These are phyloP conservation scores for human (Homo sapiens) DNA, from an alignment of 2,113 vertebrate genomes.

Conservation along the genomic window DNA sequence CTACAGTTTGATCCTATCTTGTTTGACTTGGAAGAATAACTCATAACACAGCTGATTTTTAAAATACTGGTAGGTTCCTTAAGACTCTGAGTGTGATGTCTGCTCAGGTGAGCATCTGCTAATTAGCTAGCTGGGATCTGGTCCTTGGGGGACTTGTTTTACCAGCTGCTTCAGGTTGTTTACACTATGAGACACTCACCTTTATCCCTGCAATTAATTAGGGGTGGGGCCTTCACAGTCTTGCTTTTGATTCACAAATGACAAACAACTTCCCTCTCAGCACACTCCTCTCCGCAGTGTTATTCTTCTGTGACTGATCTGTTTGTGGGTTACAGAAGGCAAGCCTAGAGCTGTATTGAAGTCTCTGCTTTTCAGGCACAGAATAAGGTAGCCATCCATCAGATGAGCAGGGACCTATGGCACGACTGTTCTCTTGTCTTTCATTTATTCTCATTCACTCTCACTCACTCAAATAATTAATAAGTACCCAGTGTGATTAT, in stretches of 20 bases:
- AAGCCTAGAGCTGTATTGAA: neutral
- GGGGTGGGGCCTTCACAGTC: neutral
- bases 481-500: neutral
- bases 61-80: neutral
- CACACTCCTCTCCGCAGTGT: neutral
- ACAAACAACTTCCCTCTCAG: neutral
- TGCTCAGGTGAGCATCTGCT: neutral
- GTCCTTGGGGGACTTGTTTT: neutral
- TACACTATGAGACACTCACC: neutral
- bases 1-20: neutral
- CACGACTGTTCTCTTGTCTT: fast-evolving
- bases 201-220: neutral
- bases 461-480: neutral
- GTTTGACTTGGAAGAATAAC: neutral
- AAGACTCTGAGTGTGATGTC: neutral
- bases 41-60: neutral
- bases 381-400: no score
- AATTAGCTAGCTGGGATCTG: neutral
- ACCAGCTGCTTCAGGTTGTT: neutral
- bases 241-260: neutral
- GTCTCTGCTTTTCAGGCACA: neutral
- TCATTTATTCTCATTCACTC: neutral
- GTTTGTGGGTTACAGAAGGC: neutral
- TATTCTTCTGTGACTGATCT: neutral
- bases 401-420: fast-evolving